Evolutionary conservation across 1,140 invertebrate species (phyloP).

Genomic region (Nixonia krombeini): DNA sequence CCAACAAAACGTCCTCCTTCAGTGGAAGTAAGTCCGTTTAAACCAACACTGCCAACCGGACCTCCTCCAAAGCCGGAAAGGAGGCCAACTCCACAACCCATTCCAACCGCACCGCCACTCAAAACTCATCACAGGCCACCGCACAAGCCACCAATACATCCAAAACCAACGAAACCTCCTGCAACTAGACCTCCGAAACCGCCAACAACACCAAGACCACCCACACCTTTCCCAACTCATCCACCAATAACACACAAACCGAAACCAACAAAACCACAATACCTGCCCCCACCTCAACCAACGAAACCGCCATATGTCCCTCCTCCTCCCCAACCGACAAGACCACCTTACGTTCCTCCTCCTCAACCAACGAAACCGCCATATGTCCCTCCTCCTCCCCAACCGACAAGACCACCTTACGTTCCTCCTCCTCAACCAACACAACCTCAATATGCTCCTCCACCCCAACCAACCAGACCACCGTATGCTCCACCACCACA

Average conservation of each 20-base stretch:
- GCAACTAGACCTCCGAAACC: constrained; percentile 8
- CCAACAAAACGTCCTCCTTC: background rate
- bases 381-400: background rate
- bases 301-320: background rate
- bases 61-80: too few species aligned
- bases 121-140: too few species aligned
- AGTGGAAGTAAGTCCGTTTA: too few species aligned
- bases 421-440: constrained; percentile 4
- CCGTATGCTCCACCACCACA: constrained; percentile 4
- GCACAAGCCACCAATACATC: constrained; percentile 4
- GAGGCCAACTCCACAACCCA: constrained; percentile 1
- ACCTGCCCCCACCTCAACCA: too few species aligned
- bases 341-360: constrained; percentile 4
- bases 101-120: constrained; percentile 2
- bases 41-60: too few species aligned
- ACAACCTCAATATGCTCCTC: constrained; percentile 1
- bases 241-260: constrained; percentile 8
- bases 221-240: constrained; percentile 13
- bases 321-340: constrained; percentile 3
- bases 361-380: constrained; percentile 10
- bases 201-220: constrained; percentile 4
- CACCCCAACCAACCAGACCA: constrained; percentile 4
- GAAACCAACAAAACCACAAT: background rate
- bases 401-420: constrained; percentile 11
- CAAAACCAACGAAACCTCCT: constrained; percentile 8